Percentiles rank a stretch among this genome's conserved stretches.
phyloP scores from a whole-genome alignment of 1,140 invertebrate species.

The Lucilia cuprina region DNA sequence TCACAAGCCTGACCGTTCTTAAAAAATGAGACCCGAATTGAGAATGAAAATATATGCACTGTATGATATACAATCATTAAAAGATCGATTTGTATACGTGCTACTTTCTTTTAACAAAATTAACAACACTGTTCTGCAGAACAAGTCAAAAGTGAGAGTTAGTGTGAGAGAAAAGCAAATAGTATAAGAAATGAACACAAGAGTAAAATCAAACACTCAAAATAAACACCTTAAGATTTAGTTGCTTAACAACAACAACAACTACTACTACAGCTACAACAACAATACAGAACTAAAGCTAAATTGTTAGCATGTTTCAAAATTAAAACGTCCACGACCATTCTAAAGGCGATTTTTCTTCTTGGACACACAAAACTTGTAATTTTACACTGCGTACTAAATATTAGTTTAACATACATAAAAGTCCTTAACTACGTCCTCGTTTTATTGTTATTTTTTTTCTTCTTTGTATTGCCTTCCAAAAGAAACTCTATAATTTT shows the following conservation, averaged over 20 bases:
- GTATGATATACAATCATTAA: too few species aligned
- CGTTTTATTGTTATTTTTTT: slow-evolving; percentile 5
- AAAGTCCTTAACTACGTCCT: slow-evolving; percentile 12
- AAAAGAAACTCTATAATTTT: background rate
- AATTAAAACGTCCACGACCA: background rate
- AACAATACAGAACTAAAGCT: background rate
- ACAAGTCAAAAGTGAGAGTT: slow-evolving; percentile 16
- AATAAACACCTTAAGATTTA: background rate
- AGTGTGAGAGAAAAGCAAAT: background rate
- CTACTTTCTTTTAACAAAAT: background rate
- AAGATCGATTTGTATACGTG: too few species aligned
- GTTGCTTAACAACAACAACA: background rate
- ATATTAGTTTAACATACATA: slow-evolving; percentile 3
- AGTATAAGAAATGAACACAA: background rate
- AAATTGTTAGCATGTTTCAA: background rate
- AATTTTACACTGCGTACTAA: background rate
- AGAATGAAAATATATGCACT: too few species aligned
- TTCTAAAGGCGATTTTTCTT: background rate
- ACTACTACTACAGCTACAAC: background rate
- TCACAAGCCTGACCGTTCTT: too few species aligned
- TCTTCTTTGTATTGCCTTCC: background rate
- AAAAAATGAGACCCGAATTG: too few species aligned
- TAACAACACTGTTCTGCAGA: background rate
- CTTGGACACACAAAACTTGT: background rate
- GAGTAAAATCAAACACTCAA: slow-evolving; percentile 7